Conservation (phyloP, 2,797 vertebrate species). For the Chaenodraco wilsoni region DNA sequence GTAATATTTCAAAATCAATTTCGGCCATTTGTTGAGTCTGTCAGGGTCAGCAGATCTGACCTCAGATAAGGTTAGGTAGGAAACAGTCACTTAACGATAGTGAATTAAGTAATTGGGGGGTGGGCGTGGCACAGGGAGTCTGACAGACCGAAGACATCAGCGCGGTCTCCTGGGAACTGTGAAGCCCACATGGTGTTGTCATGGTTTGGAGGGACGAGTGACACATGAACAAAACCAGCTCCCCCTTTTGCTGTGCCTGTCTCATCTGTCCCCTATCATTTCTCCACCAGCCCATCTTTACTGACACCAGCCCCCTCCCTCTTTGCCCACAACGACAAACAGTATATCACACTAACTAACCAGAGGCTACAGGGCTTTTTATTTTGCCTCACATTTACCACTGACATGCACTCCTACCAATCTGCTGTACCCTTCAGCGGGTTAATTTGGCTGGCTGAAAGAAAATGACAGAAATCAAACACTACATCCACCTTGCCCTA, state of each 20-base stretch:
- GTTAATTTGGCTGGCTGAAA: conserved; percentile 21
- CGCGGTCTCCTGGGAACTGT: conserved; percentile 64
- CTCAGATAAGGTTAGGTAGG: conserved; percentile 17
- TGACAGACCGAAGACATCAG: conserved; percentile 73
- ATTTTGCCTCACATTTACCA: conserved; percentile 56
- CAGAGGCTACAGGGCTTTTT: conserved; percentile 59
- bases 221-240: conserved; percentile 75
- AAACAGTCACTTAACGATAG: conserved; percentile 26
- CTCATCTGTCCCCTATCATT: conserved; percentile 72
- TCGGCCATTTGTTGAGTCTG: conserved; percentile 5
- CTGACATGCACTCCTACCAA: conserved; percentile 51
- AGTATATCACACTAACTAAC: conserved; percentile 75
- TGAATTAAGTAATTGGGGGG: conserved; percentile 46
- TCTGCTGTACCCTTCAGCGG: conserved; percentile 29
- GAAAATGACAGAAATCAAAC: conserved; percentile 28
- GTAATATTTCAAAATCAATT: not conserved
- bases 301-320: conserved; percentile 45
- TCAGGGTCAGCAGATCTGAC: not conserved
- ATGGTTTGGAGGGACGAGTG: conserved; percentile 70
- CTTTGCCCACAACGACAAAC: conserved; percentile 61
- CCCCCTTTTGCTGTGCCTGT: conserved; percentile 62
- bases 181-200: conserved; percentile 81
- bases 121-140: conserved; percentile 31
- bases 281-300: conserved; percentile 67
- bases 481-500: not conserved